A percentile compares a stretch with the other conserved stretches of the same genome.
phyloP scores from a whole-genome alignment of 2,888 invertebrate genomes.

The Callyntrura sp. region DNA sequence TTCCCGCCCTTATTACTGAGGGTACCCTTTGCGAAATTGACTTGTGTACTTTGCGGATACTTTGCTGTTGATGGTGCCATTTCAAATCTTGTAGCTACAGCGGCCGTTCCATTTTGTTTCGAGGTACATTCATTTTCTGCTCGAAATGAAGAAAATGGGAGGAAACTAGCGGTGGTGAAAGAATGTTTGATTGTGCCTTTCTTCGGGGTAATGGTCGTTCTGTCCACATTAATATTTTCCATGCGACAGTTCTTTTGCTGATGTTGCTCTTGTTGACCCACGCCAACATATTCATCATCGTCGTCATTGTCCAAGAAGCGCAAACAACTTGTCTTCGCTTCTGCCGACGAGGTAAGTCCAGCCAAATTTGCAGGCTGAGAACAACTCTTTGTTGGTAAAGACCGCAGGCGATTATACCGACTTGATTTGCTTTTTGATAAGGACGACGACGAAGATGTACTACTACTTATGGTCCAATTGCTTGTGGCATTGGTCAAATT shows the following conservation, averaged over 20 bases:
- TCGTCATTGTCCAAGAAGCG: conserved; percentile 6
- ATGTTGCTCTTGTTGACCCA: not conserved
- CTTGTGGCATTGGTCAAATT: conserved; percentile 54
- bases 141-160: conserved; percentile 37
- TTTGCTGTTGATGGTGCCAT: not conserved
- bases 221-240: conserved; percentile 16
- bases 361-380: conserved; percentile 57
- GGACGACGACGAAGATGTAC: conserved; percentile 13
- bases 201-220: not conserved
- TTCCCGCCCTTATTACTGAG: not conserved
- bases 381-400: conserved; percentile 46
- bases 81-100: not conserved
- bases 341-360: not conserved
- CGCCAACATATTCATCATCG: not conserved
- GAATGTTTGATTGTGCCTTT: conserved; percentile 46
- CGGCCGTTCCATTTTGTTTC: not conserved
- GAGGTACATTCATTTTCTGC: not conserved
- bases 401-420: conserved; percentile 56
- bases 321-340: not conserved
- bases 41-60: conserved; percentile 35
- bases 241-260: not conserved
- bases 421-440: not conserved
- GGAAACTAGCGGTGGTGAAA: conserved; percentile 39
- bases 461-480: conserved; percentile 40
- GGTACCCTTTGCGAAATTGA: not conserved